Evolutionary conservation across 2,797 vertebrate genomes (phyloP).

Genomic region (Coluber constrictor): DNA sequence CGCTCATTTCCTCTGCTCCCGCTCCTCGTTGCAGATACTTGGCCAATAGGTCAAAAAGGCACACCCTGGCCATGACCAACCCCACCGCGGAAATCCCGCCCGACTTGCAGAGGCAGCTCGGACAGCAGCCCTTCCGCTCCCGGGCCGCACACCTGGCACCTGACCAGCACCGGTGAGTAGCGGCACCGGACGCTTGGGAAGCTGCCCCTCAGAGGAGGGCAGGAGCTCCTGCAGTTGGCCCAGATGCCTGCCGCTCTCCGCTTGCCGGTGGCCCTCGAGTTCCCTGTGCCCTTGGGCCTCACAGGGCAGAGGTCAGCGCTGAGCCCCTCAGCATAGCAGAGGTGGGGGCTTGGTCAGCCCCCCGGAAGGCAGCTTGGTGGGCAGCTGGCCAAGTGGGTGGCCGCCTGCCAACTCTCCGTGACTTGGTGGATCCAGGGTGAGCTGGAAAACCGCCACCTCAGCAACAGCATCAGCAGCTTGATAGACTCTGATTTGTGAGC

Average conservation of each 20-base stretch:
- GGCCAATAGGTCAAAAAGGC: slow-evolving; percentile 99
- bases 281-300: neutral
- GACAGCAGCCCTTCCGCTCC: slow-evolving; percentile 88
- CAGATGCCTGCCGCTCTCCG: no score
- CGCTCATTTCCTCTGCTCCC: slow-evolving; percentile 75
- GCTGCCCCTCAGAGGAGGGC: slow-evolving; percentile 45
- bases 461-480: neutral
- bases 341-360: no score
- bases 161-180: slow-evolving; percentile 95
- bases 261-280: neutral
- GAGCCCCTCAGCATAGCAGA: neutral
- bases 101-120: slow-evolving; percentile 88
- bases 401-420: neutral
- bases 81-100: slow-evolving; percentile 90
- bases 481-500: neutral
- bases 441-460: no score
- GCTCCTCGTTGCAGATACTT: slow-evolving; percentile 96
- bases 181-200: slow-evolving; percentile 60
- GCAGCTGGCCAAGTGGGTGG: neutral
- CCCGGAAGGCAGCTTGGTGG: no score
- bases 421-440: neutral
- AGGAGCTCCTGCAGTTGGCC: slow-evolving; percentile 2
- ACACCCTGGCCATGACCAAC: slow-evolving; percentile 95
- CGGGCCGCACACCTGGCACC: slow-evolving; percentile 83
- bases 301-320: rapidly evolving